These are phyloP conservation scores for Sarcophaga carnaria DNA, from an alignment of 2,888 invertebrate genomes.

Conservation along the genomic window DNA sequence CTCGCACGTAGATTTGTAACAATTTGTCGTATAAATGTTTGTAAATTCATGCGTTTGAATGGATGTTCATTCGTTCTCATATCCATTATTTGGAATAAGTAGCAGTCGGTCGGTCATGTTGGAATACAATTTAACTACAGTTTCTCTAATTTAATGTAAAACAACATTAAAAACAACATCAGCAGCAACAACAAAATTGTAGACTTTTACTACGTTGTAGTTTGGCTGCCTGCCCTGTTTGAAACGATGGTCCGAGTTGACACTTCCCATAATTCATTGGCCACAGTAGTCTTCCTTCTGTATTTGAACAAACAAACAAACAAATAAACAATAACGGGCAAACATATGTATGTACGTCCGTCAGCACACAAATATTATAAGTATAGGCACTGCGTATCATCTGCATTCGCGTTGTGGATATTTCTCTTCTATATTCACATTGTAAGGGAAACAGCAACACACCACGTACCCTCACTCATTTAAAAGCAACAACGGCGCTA, in stretches of 20 bases:
- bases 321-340: conserved; percentile 16
- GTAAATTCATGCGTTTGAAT: conserved; percentile 15
- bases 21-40: conserved; percentile 15
- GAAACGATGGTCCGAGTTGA: conserved; percentile 49
- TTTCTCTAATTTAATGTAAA: conserved; percentile 67
- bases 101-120: conserved; percentile 51
- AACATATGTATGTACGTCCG: conserved; percentile 6
- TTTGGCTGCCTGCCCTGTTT: neutral
- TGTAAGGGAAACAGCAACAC: neutral
- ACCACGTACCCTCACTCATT: neutral
- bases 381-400: neutral
- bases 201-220: neutral
- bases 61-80: neutral
- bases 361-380: conserved; percentile 1
- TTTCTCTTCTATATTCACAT: neutral
- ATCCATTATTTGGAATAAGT: conserved; percentile 6
- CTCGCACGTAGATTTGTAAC: conserved; percentile 12
- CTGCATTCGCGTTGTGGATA: neutral
- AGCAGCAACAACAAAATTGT: conserved; percentile 2
- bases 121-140: conserved; percentile 65
- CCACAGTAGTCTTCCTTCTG: conserved; percentile 58
- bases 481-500: conserved; percentile 74
- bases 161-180: conserved; percentile 14
- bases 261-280: conserved; percentile 73
- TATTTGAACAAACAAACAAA: conserved; percentile 17